Evolutionary conservation across 1,140 invertebrate genomes (phyloP), one percentile per base, ranked within the genome.

Genomic region (Aleiodes sp.): DNA sequence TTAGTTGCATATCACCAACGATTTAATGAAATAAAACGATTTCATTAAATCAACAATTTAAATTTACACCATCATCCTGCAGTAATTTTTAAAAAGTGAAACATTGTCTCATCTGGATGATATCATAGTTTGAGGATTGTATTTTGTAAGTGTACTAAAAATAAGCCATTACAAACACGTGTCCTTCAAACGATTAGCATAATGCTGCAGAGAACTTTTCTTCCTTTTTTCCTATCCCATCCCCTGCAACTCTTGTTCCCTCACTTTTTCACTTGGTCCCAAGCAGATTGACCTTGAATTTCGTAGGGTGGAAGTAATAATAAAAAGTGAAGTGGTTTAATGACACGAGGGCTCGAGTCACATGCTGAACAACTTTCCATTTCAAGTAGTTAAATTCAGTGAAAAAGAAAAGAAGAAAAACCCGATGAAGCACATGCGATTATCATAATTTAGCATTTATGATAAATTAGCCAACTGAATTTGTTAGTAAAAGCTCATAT

Each of bases 101-200:
- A 29, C 12, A 16, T 6, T 29, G 56, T 6, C n/a, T 8, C n/a
- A n/a, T 2, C 14, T 26, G 56, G 10, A 7, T 26, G 26, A 29
- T 19, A 56, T 16, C 21, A 65, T 41, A 29, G 12, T 59, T 31
- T 10, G 26, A 59, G 46, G 3, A 74, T 61, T 46, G 37, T 73
- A 64, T 74, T 77, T 74, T 65, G 57, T 69, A 72, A 64, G 35
- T 33, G 33, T 64, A 65, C 65, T 78, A 76, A 78, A 78, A 78
- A 76, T 78, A 73, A 77, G 74, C 76, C 72, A 78, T 80, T 79
- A 77, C 68, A 73, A 75, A 75, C 79, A 80, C 76, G 78, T 80
- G 79, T 80, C 79, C 71, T 78, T 71, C 7, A 24, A 61, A 29
- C 72, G 74, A 80, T 80, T 80, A 80, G 78, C 79, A 80, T 80